Base-by-base conservation (phyloP, 1,140 invertebrate species). In the Oncopeltus fasciatus region DNA sequence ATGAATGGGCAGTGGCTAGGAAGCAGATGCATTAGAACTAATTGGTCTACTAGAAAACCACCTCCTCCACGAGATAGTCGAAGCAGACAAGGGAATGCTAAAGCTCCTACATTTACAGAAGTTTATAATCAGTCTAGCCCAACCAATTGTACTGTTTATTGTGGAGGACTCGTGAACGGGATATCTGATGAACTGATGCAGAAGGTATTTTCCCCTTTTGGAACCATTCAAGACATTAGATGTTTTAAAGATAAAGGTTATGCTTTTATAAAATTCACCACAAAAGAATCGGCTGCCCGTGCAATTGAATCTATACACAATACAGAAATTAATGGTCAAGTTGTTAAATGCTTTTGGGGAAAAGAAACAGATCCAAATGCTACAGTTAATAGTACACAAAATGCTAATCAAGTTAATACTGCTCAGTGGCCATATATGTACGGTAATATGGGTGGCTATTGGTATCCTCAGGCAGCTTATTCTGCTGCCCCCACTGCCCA, bases 1-100 rank as follows among this genome's bases (percentile, higher is more conserved):
- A 99, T 99, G 97, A 99, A 99, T 74, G 96, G 96, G 8, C 95
- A 98, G 74, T 99, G 95, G 95, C 79, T 99, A 43, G 97, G 97
- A 2, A 92, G 90, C 57, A 81, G 96, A 66, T 92, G 93, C 70
- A 99, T 99, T 78, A 83, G 96, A 72, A 99, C 97, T 66, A 99
- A 99, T 76, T 99, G 96, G 96, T 97, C 96, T 11, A 98, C 95
- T n/a, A 83, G 96, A 69, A 98, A 98, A 78, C 88, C 95, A 59
- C 85, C 92, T 61, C 81, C 89, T 67, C 82, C 90, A 14, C 24
- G 61, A 27, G 61, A 63, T 38, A 57, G 27, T n/a, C 71, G 77
- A 80, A 74, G 81, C 76, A 70, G 60, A 57, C 28, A 31, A 31
- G 59, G 59, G 9, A 77, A 77, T 68, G 31, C 28, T 18, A 83